Conservation (phyloP, 2,113 vertebrate genomes). For the Bubalus kerabau region DNA sequence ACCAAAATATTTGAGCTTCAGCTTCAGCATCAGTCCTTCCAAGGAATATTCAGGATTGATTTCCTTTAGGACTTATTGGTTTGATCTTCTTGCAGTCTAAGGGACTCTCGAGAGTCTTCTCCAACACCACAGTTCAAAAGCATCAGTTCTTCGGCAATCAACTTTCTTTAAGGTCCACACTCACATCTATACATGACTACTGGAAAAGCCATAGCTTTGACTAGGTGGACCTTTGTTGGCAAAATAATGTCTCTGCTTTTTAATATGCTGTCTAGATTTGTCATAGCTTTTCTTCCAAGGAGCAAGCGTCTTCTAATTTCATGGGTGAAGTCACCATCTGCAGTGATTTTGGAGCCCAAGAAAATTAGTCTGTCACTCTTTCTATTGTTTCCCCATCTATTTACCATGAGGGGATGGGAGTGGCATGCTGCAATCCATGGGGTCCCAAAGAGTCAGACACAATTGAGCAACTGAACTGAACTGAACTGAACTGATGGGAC, state of each 20-base stretch:
- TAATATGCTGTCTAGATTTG: not conserved
- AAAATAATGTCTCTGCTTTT: not conserved
- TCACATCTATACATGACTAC: not conserved
- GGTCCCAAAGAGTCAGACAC: not conserved
- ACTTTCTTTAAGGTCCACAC: not conserved
- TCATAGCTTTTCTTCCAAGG: not conserved
- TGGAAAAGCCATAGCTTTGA: not conserved
- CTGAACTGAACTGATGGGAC: not conserved
- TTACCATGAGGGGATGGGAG: not conserved
- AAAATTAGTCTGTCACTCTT: not conserved
- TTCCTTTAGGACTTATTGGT: not conserved
- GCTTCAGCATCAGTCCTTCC: not conserved
- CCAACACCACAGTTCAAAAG: not conserved
- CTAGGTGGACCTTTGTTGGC: not conserved
- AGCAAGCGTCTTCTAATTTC: not conserved
- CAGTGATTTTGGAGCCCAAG: not conserved
- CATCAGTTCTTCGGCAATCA: not conserved
- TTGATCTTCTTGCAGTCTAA: not conserved
- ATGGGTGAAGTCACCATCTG: not conserved
- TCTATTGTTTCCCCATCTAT: not conserved
- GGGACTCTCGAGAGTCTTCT: not conserved
- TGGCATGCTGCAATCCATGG: not conserved
- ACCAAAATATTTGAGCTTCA: not conserved
- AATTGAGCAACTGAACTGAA: not conserved
- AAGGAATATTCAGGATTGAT: not conserved